Conservation (phyloP, 2,888 invertebrate genomes). For the Orthosia gracilis region DNA sequence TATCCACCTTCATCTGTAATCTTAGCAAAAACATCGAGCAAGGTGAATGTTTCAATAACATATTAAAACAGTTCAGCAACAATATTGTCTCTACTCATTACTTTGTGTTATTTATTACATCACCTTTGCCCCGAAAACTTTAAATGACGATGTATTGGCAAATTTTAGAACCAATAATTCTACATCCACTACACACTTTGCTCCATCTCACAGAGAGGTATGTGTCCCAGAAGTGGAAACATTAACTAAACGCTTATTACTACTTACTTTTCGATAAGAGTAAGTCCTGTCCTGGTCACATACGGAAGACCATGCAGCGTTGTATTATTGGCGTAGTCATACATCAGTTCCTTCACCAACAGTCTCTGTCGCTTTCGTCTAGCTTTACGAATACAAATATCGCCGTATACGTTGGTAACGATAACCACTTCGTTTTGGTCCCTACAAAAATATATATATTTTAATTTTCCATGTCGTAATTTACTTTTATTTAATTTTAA, state of each 20-base stretch:
- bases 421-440: constrained; percentile 42
- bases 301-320: constrained; percentile 77
- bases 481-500: neutral
- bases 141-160: too few species aligned
- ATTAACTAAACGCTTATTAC: too few species aligned
- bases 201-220: too few species aligned
- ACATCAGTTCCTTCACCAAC: constrained; percentile 65
- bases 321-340: constrained; percentile 74
- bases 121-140: too few species aligned
- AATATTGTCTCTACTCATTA: too few species aligned
- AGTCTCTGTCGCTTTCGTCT: constrained; percentile 72
- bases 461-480: neutral
- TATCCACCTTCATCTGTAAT: neutral
- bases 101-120: too few species aligned
- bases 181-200: too few species aligned
- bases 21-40: neutral
- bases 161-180: too few species aligned
- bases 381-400: constrained; percentile 68
- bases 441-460: constrained; percentile 10
- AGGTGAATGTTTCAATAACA: neutral
- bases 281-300: constrained; percentile 68
- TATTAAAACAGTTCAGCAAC: neutral
- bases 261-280: constrained; percentile 72
- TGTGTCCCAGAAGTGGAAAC: too few species aligned
- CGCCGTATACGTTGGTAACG: constrained; percentile 62